Base-by-base conservation (phyloP, 2,113 vertebrate species). In the Etheostoma cragini region DNA sequence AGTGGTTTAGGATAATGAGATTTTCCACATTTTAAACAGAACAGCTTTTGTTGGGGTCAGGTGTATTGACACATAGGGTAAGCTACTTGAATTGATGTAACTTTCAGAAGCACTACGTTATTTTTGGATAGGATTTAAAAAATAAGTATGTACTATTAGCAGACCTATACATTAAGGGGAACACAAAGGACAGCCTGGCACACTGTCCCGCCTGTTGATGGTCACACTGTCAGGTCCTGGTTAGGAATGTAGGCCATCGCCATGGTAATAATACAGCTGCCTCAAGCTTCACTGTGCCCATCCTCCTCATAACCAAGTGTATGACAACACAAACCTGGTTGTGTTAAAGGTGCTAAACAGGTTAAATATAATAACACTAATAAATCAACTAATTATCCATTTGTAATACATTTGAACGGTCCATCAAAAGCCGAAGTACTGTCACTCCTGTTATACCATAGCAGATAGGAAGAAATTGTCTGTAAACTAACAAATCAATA, bases 261-360 rank as follows among this genome's bases (percentile, higher is more conserved):
- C 89, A 94, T 93, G 89, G 87, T 82, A 92, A 91, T 93, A 85
- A 91, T 93, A 85, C 89, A 94, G 85, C 89, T 94, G 86, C 86
- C 85, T 82, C 81, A 6, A 76, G 68, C 73, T 82, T 83, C 70
- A 85, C 79, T 76, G 49, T 84, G 80, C 80, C 83, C 63, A 87
- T 91, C 85, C 76, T 90, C 46, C 61, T 71, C 78, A 81, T 90
- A 80, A 87, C 65, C 81, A 89, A 62, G 22, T 45, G 74, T 76
- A 58, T 86, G 45, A 69, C 21, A 64, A 81, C 24, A 71, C 33
- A 73, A 66, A 90, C 54, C 42, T 78, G 46, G 13, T 58, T 45
- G 5, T 66, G 53, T 65, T 62, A 62, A 62, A 69, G 62, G 30
- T 26, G 14, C 21, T 19, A 21, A 33, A 14, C 58, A 84, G 35